These are phyloP conservation scores for Siphamia tubifer DNA, from an alignment of 2,113 vertebrate species.

Conservation along the genomic window DNA sequence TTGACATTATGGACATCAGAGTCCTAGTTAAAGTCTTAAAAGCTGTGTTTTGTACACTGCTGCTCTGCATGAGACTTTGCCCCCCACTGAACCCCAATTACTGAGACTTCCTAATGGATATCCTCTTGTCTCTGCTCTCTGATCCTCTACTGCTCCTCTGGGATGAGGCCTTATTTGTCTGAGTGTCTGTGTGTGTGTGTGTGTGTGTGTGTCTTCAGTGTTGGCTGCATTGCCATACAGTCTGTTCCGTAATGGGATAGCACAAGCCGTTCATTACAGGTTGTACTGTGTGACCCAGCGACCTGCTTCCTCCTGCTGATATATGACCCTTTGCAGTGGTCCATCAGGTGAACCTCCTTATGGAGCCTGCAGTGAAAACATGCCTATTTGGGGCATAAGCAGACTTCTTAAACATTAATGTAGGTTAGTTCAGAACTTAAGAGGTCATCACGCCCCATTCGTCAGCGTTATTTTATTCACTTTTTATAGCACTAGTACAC, in stretches of 20 bases:
- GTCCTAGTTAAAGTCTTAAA: conserved; percentile 13
- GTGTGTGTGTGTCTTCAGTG: background rate
- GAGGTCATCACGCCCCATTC: no score
- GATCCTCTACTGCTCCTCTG: conserved; percentile 42
- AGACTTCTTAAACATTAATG: background rate
- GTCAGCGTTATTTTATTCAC: no score
- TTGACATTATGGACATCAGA: background rate
- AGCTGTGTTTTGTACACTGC: conserved; percentile 5
- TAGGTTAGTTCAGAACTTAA: no score
- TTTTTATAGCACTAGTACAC: no score
- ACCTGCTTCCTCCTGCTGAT: conserved; percentile 3
- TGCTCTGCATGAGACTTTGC: conserved; percentile 20
- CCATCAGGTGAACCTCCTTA: background rate
- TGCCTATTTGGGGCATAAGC: background rate
- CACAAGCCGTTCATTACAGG: conserved; percentile 14
- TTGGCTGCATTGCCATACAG: conserved; percentile 1
- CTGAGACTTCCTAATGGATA: conserved; percentile 70
- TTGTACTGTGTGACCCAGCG: conserved; percentile 15
- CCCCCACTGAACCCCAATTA: conserved; percentile 51
- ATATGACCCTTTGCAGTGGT: conserved; percentile 42
- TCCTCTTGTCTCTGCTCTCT: conserved; percentile 62
- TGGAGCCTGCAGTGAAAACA: background rate
- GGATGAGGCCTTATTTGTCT: conserved; percentile 43
- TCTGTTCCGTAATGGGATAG: conserved; percentile 31
- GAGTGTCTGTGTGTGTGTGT: background rate